Percentiles rank a stretch among this genome's conserved stretches.
These are phyloP conservation scores for Cinclus mexicanus DNA, from an alignment of 2,113 vertebrate genomes.

Conservation along the genomic window DNA sequence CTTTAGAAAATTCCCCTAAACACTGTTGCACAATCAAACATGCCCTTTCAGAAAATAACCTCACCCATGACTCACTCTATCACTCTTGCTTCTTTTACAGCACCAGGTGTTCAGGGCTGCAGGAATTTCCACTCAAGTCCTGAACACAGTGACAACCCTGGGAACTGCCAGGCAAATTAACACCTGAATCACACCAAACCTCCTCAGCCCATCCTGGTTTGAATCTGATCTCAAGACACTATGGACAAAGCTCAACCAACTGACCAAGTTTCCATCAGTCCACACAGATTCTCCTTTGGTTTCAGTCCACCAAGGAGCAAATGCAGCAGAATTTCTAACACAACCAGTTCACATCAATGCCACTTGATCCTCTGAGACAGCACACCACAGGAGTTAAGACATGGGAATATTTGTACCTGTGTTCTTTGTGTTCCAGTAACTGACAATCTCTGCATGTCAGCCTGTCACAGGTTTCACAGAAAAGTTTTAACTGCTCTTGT, in stretches of 20 bases:
- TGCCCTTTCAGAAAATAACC: not conserved
- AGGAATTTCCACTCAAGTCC: not conserved
- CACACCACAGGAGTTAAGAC: not conserved
- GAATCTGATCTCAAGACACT: not conserved
- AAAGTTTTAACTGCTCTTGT: constrained; percentile 97
- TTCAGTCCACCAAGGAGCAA: not conserved
- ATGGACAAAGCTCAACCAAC: not conserved
- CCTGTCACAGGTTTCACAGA: constrained; percentile 98
- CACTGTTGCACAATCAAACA: not conserved
- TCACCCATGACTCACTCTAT: not conserved
- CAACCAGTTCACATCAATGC: not conserved
- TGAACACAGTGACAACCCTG: not conserved
- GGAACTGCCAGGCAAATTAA: not conserved
- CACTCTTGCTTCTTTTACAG: not conserved
- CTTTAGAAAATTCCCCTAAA: not conserved
- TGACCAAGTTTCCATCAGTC: not conserved
- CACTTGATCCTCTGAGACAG: not conserved
- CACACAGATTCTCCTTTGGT: not conserved
- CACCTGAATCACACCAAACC: not conserved
- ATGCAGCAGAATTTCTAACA: not conserved
- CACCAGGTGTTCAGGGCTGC: not conserved
- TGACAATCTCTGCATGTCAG: constrained; percentile 98
- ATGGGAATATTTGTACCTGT: constrained; percentile 82
- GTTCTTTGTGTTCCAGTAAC: constrained; percentile 97
- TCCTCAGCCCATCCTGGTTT: not conserved